Evolutionary conservation across 1,140 invertebrate species (phyloP).

Genomic region (Patella vulgata): DNA sequence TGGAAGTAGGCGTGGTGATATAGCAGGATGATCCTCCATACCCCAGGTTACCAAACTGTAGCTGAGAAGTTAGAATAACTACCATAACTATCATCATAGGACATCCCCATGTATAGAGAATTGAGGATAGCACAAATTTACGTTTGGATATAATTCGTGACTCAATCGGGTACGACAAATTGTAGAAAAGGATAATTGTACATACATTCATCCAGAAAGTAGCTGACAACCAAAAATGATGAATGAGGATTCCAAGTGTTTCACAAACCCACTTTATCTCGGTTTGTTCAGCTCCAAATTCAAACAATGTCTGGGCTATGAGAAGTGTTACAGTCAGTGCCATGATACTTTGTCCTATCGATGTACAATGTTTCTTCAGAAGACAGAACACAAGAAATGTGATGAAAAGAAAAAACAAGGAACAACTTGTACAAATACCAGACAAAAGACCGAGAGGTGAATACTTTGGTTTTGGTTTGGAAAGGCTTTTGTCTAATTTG

Average conservation of each 20-base stretch:
- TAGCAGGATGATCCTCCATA: not conserved
- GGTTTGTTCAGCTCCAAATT: constrained; percentile 5
- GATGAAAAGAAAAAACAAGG: no score
- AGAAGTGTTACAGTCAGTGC: not conserved
- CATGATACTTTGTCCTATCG: not conserved
- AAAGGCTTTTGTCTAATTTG: no score
- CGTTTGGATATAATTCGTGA: not conserved
- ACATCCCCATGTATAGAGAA: no score
- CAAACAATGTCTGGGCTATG: constrained; percentile 1
- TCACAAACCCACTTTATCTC: not conserved
- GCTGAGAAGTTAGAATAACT: not conserved
- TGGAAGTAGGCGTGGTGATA: not conserved
- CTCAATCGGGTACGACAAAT: not conserved
- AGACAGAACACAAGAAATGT: not conserved
- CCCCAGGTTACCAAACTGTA: not conserved
- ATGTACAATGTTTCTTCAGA: not conserved
- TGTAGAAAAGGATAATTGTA: not conserved
- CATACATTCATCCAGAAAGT: constrained; percentile 6
- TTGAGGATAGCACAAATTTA: no score
- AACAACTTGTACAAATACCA: no score
- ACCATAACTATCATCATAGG: no score
- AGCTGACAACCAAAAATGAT: constrained; percentile 1
- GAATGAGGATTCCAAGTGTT: not conserved
- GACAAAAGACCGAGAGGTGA: no score
- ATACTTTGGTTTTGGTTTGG: no score